phyloP scores from a whole-genome alignment of 2,113 vertebrate genomes.

The Protobothrops mucrosquamatus region DNA sequence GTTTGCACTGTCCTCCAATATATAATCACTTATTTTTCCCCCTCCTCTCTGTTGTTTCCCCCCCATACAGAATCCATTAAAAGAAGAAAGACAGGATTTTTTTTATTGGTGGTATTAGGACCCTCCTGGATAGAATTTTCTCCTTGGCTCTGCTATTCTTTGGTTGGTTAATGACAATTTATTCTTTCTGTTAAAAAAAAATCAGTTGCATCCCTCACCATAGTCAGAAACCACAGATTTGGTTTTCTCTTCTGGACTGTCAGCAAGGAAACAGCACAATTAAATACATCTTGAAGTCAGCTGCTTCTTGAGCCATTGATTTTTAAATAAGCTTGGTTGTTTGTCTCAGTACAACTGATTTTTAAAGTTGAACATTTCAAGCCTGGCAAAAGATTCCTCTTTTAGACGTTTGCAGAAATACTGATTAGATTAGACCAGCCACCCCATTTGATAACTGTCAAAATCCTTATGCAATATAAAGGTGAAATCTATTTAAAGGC shows the following conservation, averaged over 20 bases:
- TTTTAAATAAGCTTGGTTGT: constrained; percentile 32
- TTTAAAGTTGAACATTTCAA: constrained; percentile 5
- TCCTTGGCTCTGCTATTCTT: constrained; percentile 27
- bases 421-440: constrained; percentile 17
- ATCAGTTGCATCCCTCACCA: not conserved
- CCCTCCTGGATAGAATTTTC: not conserved
- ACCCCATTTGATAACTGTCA: constrained; percentile 21
- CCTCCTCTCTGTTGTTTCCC: not conserved
- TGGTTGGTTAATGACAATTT: constrained; percentile 22
- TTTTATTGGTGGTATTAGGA: not conserved
- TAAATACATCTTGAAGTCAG: constrained; percentile 30
- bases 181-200: constrained; percentile 8
- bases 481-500: constrained; percentile 8
- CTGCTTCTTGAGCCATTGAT: not conserved
- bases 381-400: constrained; percentile 27
- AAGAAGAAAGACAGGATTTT: not conserved
- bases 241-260: constrained; percentile 27
- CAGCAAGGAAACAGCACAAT: constrained; percentile 11
- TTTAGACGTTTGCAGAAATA: not conserved
- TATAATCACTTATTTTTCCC: not conserved
- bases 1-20: not conserved
- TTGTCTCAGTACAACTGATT: constrained; percentile 27
- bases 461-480: constrained; percentile 18
- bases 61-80: not conserved
- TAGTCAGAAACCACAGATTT: constrained; percentile 21